Evolutionary conservation across 2,113 vertebrate genomes (phyloP), one percentile per base, ranked within the genome.

Genomic region (Chinchilla lanigera): DNA sequence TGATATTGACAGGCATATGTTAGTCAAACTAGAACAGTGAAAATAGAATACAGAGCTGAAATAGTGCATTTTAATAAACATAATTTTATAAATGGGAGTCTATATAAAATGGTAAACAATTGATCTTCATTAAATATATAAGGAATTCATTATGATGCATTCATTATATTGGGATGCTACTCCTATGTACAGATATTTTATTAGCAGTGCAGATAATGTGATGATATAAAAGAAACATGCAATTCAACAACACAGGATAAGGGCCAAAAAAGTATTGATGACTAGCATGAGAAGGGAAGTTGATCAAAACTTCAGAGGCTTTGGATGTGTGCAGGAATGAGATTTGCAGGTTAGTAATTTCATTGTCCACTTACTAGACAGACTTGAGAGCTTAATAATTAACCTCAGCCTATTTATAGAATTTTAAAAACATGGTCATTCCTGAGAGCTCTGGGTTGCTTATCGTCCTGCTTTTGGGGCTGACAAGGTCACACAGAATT

Each of bases 401-500:
- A 95, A 95, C 77, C 52, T 38, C 61, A 67, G 38, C 87, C 98
- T 98, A 99, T 98, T 99, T 98, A 99, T 98, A 98, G 98, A 97
- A 98, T 63, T 97, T 94, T 97, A 50, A 89, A 97, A 98, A 93
- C 94, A 67, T 38, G 85, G 75, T 47, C 85, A 92, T 94, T 97
- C 86, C 60, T 89, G 87, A 97, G 93, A 89, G 93, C 86, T 97
- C 98, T 98, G 97, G 89, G 63, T 94, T 98, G 47, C 98, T 98
- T 98, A 94, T 98, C 69, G 17, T 47, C 78, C 90, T 86, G 95
- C 93, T 98, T 86, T 96, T 83, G 78, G 90, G 97, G 98, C 94
- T 98, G 98, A 98, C 98, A 98, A 98, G 98, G 98, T 98, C 98
- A 98, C 35, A 58, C 80, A 91, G 80, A 98, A 98, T 98, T 98